phyloP scores from a whole-genome alignment of 1,140 invertebrate species.

The Laupala kohalensis region DNA sequence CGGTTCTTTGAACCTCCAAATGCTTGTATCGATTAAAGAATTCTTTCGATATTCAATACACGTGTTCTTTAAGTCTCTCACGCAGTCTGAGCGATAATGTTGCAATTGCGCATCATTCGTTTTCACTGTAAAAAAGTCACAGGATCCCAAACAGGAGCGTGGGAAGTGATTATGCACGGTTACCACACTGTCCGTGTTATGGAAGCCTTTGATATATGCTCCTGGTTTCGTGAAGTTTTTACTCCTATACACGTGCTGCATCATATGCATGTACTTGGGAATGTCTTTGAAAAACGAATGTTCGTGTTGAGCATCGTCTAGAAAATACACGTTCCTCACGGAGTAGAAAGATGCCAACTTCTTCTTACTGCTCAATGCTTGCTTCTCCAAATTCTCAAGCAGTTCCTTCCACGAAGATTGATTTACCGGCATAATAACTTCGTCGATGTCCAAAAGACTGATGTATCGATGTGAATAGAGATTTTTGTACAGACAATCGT shows the following conservation, averaged over 20 bases:
- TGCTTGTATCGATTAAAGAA: constrained; percentile 29
- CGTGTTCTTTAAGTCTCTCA: constrained; percentile 20
- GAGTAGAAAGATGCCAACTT: background rate
- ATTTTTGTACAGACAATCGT: constrained; percentile 50
- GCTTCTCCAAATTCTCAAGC: constrained; percentile 24
- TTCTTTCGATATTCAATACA: constrained; percentile 27
- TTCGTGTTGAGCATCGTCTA: constrained; percentile 30
- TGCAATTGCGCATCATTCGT: constrained; percentile 34
- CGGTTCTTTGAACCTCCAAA: constrained; percentile 31
- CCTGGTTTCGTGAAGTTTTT: constrained; percentile 31
- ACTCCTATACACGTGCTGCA: constrained; percentile 32
- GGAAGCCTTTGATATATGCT: constrained; percentile 35
- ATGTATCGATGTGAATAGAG: background rate
- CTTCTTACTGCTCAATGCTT: constrained; percentile 14
- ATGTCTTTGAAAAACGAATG: constrained; percentile 23
- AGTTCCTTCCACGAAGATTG: constrained; percentile 28
- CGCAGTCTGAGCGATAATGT: constrained; percentile 36
- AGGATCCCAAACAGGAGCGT: constrained; percentile 27
- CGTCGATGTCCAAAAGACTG: background rate
- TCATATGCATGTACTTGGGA: constrained; percentile 31
- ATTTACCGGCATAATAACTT: background rate
- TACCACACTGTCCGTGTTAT: constrained; percentile 29
- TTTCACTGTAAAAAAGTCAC: constrained; percentile 27
- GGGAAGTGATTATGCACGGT: constrained; percentile 37
- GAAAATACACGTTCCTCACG: constrained; percentile 37